Base-by-base conservation (phyloP, 1,140 invertebrate genomes). In the Nixonia krombeini region DNA sequence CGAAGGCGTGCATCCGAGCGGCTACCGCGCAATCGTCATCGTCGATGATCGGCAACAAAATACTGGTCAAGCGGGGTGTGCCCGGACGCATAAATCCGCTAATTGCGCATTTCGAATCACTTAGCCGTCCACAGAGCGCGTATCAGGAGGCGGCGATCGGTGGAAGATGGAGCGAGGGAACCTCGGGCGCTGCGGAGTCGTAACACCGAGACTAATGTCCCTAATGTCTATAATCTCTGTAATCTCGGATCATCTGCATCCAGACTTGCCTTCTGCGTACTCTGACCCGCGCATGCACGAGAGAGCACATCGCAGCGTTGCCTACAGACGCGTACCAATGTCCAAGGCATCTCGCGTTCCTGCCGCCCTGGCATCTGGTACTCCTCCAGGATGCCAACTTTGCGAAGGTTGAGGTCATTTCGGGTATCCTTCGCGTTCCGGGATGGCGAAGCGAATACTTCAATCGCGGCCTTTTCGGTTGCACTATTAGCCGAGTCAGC, bases 141-240 rank as follows among this genome's bases (percentile, higher is more conserved):
- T 69, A 75, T 74, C 72, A 72, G 72, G 62, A 51, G 38, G 33
- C 53, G 35, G 35, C 33, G 56, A 73, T 70, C 64, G 33, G 3
- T 8, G 37, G 9, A 40, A 40, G 25, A 28, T 44, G 21, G 40
- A 40, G 33, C 33, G n/a, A 33, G 26, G 38, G 50, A 42, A 65
- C 61, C 61, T 64, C 33, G 44, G 49, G 68, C 59, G 47, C 59
- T 50, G 55, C 18, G 44, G 29, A 58, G 37, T 46, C 37, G 26
- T 53, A 63, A 58, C 50, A 45, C 38, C 50, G 52, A 71, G 58
- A 66, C 63, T 80, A 76, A 78, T 75, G 73, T 66, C 67, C 53
- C 66, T 77, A 78, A 80, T 80, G 72, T 73, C 68, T 77, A 77
- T 77, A 73, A 77, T n/a, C n/a, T n/a, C n/a, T n/a, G n/a, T n/a